Evolutionary conservation across 2,113 vertebrate species (phyloP), one percentile per base, ranked within the genome.

Genomic region (Mustela nigripes): DNA sequence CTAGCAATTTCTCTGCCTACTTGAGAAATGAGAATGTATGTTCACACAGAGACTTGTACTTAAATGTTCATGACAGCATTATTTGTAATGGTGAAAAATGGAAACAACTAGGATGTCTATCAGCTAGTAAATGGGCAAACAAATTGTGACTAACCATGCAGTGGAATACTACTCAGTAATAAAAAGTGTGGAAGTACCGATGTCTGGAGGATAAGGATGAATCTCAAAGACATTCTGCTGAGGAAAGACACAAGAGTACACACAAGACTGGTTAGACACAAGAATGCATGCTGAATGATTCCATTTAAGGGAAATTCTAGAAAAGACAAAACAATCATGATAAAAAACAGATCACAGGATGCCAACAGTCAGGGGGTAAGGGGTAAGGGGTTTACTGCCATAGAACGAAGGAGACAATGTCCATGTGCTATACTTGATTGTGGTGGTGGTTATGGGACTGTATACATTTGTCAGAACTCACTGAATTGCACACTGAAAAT

Each of bases 261-360:
- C 53, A 18, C 16, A 18, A 56, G 53, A 56, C 53, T 56, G 53
- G 31, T 5, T 60, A 86, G 60, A 50, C 2, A 31, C 26, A 12
- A 45, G 58, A 80, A 22, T 58, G n/a, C 16, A 48, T 9, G n/a
- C 39, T 67, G 56, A 80, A 56, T 80, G 62, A 87, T n/a, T 65
- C 28, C 19, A 73, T 60, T 26, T 60, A 94, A 36, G 42, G 12
- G n/a, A 92, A 82, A 69, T 93, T 97, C 60, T 92, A 89, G 89
- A 87, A 89, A 58, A 79, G 42, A 73, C 65, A 89, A 85, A 92
- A 76, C 7, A 48, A 42, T 21, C 11, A 50, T 82, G 24, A 76
- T n/a, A 58, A 50, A 74, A 97, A 67, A 56, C 39, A 91, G 91
- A 36, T 62, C n/a, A 62, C n/a, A 85, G 45, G 39, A 26, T 94